A percentile compares a stretch with the other conserved stretches of the same genome.
These are phyloP conservation scores for Nothocercus julius DNA, from an alignment of 2,113 vertebrate species.

Conservation along the genomic window DNA sequence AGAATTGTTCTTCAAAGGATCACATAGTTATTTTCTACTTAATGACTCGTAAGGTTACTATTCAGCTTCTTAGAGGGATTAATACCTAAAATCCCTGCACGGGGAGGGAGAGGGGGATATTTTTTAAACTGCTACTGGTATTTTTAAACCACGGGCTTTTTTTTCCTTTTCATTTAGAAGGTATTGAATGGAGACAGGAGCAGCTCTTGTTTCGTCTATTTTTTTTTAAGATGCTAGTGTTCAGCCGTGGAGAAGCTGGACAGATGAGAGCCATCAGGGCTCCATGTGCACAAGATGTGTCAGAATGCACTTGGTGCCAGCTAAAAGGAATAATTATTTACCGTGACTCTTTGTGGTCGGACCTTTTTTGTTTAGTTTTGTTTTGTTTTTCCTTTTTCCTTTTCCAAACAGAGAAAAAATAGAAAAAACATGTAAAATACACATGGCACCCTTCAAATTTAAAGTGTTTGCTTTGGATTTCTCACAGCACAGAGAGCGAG, in stretches of 20 bases:
- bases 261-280: not conserved
- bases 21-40: not conserved
- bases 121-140: not conserved
- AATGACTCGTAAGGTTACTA: not conserved
- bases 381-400: not conserved
- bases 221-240: not conserved
- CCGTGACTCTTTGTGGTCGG: not conserved
- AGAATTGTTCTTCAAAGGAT: not conserved
- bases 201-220: not conserved
- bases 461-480: not conserved
- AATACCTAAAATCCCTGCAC: not conserved
- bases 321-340: not conserved
- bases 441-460: not conserved
- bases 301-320: not conserved
- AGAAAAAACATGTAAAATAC: not conserved
- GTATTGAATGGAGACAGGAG: fast-evolving
- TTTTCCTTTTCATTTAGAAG: not conserved
- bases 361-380: not conserved
- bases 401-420: not conserved
- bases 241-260: not conserved
- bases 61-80: slow-evolving; percentile 17
- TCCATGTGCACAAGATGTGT: not conserved
- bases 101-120: not conserved
- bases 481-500: fast-evolving
- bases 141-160: not conserved